Evolutionary conservation across 2,888 invertebrate species (phyloP), one percentile per base, ranked within the genome.

Genomic region (Oscheius myriophilus): DNA sequence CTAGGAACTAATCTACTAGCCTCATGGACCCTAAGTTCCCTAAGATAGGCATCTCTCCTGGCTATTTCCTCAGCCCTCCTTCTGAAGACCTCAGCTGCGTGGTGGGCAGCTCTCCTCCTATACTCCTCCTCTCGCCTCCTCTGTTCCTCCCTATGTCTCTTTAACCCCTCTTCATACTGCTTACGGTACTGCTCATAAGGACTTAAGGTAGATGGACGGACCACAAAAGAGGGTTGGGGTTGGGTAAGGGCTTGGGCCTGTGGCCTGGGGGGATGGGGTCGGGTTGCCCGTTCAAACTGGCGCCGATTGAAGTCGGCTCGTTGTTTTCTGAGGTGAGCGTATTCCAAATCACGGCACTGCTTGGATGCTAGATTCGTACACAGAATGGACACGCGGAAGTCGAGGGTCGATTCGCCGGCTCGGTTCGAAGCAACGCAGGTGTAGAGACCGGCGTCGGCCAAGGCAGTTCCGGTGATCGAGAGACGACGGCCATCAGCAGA

Each of bases 351-450:
- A 75, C 75, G 75, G 74, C 78, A 77, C 70, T 67, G 39, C 65
- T 59, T 51, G 64, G 77, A 80, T 52, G 66, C 71, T 67, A 82
- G 72, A 67, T 67, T 74, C 84, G 74, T 86, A 86, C 86, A 86
- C 62, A 86, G 83, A n/a, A 91, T 88, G 23, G 88, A 87, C 3
- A 91, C 89, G 70, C 89, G 87, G 84, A 90, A 91, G n/a, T 88
- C 87, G 16, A 90, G 87, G 69, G 91, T 90, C 0, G 90, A 89
- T 49, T 90, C 89, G 7, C 92, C 92, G 0, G 91, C 91, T 73
- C 90, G 89, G 87, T 92, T 92, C 16, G 90, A 89, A 69, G 91
- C 91, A 25, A 91, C 88, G 83, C 92, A 92, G 0, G 90, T 89
- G 84, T 91, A 91, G 61, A 69, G 57, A 53, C 83, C 83, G 26